Conservation (phyloP, 2,797 vertebrate genomes). For the Xyrichtys novacula region DNA sequence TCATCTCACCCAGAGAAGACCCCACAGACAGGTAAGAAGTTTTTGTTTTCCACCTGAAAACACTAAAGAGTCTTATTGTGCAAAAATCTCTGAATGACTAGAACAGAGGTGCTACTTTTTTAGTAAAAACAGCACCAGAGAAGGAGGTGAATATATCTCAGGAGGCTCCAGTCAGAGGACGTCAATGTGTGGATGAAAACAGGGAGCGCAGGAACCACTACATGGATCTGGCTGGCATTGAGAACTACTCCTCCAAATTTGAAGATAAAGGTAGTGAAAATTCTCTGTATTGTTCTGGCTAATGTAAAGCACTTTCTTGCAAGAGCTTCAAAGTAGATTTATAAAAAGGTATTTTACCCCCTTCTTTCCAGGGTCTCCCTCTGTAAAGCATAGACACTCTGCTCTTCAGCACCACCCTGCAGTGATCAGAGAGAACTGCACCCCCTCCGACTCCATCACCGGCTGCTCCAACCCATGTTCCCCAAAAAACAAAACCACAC, state of each 20-base stretch:
- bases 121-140: slow-evolving; percentile 1
- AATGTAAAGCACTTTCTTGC: background rate
- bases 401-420: slow-evolving; percentile 44
- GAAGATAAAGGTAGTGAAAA: slow-evolving; percentile 82
- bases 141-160: slow-evolving; percentile 40
- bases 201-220: slow-evolving; percentile 95
- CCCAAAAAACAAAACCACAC: slow-evolving; percentile 19
- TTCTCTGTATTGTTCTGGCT: background rate
- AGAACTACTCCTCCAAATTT: slow-evolving; percentile 92
- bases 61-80: too few relatives aligned
- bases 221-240: slow-evolving; percentile 92
- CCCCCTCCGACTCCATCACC: slow-evolving; percentile 12
- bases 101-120: too few relatives aligned
- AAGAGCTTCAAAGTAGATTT: background rate
- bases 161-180: slow-evolving; percentile 50
- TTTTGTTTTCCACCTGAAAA: too few relatives aligned
- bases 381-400: slow-evolving; percentile 76
- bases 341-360: background rate
- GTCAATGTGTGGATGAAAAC: slow-evolving; percentile 91
- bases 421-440: slow-evolving; percentile 33
- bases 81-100: too few relatives aligned
- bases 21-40: slow-evolving; percentile 67
- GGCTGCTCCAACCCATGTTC: slow-evolving; percentile 13
- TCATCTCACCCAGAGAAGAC: slow-evolving; percentile 74
- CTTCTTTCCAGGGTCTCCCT: slow-evolving; percentile 62